Base-by-base conservation (phyloP, 2,888 invertebrate species). In the Crioceris asparagi region DNA sequence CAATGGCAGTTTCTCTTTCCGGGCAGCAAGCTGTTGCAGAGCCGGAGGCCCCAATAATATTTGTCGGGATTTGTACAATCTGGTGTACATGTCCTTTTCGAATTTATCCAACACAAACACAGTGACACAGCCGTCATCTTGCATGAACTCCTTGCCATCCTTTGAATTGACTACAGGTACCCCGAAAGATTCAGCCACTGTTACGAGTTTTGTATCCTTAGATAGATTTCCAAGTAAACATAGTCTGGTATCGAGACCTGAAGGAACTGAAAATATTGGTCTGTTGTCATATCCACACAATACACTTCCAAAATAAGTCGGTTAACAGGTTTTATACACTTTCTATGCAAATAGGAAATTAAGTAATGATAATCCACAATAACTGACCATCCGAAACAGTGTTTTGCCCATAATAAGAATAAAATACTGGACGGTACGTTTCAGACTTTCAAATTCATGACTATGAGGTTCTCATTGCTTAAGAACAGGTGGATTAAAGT, bases 21-120 rank as follows among this genome's bases (percentile, higher is more conserved):
- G 74, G 43, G 74, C 72, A 41, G 80, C 79, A 57, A 84, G 67
- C 62, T 85, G 83, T 57, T 79, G 69, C 57, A 86, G 71, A 50
- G 86, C 86, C 47, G 83, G 79, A 47, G 85, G 83, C 37, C 87
- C 87, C 67, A 84, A 69, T 62, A 88, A 75, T 65, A 84, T 79
- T 61, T 76, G 75, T 53, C 72, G 71, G 49, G 67, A 67, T 60
- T 72, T 74, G 59, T 75, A 74, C 43, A 86, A 72, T 45, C 69
- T 70, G 54, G 79, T 75, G 64, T 77, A 86, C 43, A 77, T 69
- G 41, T 77, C 72, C 35, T 81, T 81, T 45, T 79, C 78, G 62
- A 87, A 87, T 47, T 75, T 74, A 34, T 79, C 72, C 46, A 85
- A 65, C 55, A 87, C 74, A 66, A 83, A 85, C 53, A 79, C 71